Base-by-base conservation (phyloP, 2,888 invertebrate genomes). In the Cheiracanthium punctorium region DNA sequence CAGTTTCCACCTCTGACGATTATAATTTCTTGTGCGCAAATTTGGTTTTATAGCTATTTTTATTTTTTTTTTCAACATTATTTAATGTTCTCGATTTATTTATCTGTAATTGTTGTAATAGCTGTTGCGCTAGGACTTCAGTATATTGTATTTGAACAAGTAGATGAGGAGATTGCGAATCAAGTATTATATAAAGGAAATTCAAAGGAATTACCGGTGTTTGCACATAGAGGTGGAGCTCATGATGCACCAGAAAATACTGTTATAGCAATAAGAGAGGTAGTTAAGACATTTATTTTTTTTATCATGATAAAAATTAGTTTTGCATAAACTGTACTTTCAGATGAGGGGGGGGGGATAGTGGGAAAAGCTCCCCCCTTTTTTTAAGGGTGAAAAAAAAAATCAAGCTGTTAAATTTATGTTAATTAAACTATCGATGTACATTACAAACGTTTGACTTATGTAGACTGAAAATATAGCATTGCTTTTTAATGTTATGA, bases 201-300 rank as follows among this genome's bases (percentile, higher is more conserved):
- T 80, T 72, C 73, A 0, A 69, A 43, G 14, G 75, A 84, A 24
- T 71, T 77, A 29, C 72, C 80, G 1, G 94, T 95, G 67, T 94
- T 95, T 82, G 96, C 95, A 0, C 96, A 96, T 90, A 93, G 96
- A 90, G 96, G 95, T 4, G 95, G 95, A 14, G 94, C 94, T 0
- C 92, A 94, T 65, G 96, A 96, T 92, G 96, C 95, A 4, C 96
- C 96, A 0, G 96, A 96, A 92, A 96, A 96, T 91, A 96, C 95
- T 88, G 91, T 96, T 88, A 93, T 93, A 79, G 96, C 96, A 0
- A 94, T 96, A 90, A 93, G 94, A 92, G 84, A 85, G 73, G 88
- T 88, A 72, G 48, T 5, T 58, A 37, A 37, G 10, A n/a, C n/a
- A n/a, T n/a, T n/a, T n/a, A n/a, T n/a, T n/a, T n/a, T n/a, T n/a